Conservation (phyloP, 1,140 invertebrate genomes). For the Lamellibrachia luymesi region DNA sequence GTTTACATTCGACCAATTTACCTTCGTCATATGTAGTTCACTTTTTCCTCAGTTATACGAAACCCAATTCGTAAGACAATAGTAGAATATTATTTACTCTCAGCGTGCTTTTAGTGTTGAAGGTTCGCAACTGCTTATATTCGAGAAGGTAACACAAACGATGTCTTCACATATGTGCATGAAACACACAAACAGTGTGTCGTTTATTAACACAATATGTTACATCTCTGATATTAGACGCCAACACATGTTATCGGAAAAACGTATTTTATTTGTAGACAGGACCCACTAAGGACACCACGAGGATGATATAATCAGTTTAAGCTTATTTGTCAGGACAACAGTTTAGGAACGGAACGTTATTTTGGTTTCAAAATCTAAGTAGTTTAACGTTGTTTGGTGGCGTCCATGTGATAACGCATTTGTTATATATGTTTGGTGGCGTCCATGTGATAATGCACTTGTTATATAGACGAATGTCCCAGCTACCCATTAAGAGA, state of each 20-base stretch:
- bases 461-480: background rate
- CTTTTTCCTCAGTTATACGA: background rate
- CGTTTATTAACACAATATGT: background rate
- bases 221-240: background rate
- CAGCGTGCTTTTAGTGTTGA: too few species aligned
- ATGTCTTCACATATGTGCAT: background rate
- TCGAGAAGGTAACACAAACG: too few species aligned
- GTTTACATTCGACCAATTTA: background rate
- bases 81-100: too few species aligned
- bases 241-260: background rate
- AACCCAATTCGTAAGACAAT: too few species aligned
- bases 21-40: background rate
- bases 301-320: background rate
- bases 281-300: background rate
- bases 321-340: background rate
- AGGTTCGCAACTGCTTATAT: too few species aligned
- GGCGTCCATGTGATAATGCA: background rate
- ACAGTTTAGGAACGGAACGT: background rate
- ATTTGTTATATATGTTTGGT: background rate
- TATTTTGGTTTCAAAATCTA: background rate
- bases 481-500: background rate
- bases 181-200: background rate
- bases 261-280: background rate
- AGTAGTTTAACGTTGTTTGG: background rate
- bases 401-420: background rate